Conservation (phyloP, 2,888 invertebrate species). For the Lasioglossum zephyrum region DNA sequence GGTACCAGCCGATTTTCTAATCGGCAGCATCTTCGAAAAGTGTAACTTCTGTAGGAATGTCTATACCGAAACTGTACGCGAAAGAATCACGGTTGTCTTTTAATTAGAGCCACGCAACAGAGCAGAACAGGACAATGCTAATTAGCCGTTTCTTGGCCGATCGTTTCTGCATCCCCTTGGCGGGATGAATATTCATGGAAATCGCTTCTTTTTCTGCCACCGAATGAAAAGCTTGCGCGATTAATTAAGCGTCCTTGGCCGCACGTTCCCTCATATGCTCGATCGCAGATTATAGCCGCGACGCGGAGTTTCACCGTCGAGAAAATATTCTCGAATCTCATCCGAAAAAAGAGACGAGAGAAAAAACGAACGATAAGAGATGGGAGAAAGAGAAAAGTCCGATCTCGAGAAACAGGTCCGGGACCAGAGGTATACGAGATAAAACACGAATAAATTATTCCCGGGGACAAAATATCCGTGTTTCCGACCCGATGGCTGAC, state of each 20-base stretch:
- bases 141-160: slow-evolving; percentile 43
- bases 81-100: slow-evolving; percentile 38
- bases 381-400: slow-evolving; percentile 5
- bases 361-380: not conserved
- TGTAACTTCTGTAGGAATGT: not conserved
- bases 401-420: slow-evolving; percentile 19
- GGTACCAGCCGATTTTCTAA: not conserved
- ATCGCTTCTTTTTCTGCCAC: slow-evolving; percentile 9
- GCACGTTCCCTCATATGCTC: not conserved
- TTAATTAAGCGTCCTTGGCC: slow-evolving; percentile 36
- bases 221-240: not conserved
- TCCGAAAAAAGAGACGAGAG: not conserved
- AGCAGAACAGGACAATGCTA: slow-evolving; percentile 48
- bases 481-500: not conserved
- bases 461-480: slow-evolving; percentile 18
- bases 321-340: slow-evolving; percentile 8
- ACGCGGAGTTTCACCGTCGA: not conserved
- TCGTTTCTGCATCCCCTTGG: slow-evolving; percentile 25
- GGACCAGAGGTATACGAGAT: not conserved
- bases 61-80: slow-evolving; percentile 22
- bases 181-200: slow-evolving; percentile 36
- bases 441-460: slow-evolving; percentile 32
- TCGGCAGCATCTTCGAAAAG: not conserved
- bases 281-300: not conserved
- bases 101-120: slow-evolving; percentile 45